Conservation (phyloP, 1,140 invertebrate species). For the Diorhabda elongata region DNA sequence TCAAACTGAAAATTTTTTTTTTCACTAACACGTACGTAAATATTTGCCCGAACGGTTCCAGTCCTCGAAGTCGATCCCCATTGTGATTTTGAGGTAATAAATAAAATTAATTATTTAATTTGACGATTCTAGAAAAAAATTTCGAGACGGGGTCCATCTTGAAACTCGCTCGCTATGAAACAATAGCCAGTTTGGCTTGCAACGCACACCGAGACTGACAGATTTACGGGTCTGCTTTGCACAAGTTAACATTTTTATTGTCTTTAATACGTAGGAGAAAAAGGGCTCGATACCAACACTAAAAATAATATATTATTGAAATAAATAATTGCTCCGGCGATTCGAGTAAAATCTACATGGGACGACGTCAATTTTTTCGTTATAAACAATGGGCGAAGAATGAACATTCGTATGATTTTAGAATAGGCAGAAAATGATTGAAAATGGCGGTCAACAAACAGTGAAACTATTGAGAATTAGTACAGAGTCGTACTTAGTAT, state of each 20-base stretch:
- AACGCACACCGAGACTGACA: slow-evolving; percentile 24
- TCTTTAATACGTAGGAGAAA: slow-evolving; percentile 25
- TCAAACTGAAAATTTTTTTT: no score
- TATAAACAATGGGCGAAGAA: neutral
- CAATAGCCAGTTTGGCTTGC: slow-evolving; percentile 38
- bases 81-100: slow-evolving; percentile 12
- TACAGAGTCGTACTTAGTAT: no score
- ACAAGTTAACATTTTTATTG: slow-evolving; percentile 41
- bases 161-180: slow-evolving; percentile 31
- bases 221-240: slow-evolving; percentile 37
- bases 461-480: no score
- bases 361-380: neutral
- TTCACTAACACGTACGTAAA: neutral
- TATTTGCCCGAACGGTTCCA: slow-evolving; percentile 1
- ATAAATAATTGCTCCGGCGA: slow-evolving; percentile 7
- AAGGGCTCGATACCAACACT: slow-evolving; percentile 19
- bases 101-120: slow-evolving; percentile 22
- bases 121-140: slow-evolving; percentile 20
- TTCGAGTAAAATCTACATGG: neutral
- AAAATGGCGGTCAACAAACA: no score
- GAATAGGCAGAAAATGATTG: no score
- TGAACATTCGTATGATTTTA: no score
- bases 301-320: slow-evolving; percentile 17
- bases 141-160: slow-evolving; percentile 18
- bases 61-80: neutral